phyloP scores from a whole-genome alignment of 2,113 vertebrate genomes.

The Rhabdornis inornatus region DNA sequence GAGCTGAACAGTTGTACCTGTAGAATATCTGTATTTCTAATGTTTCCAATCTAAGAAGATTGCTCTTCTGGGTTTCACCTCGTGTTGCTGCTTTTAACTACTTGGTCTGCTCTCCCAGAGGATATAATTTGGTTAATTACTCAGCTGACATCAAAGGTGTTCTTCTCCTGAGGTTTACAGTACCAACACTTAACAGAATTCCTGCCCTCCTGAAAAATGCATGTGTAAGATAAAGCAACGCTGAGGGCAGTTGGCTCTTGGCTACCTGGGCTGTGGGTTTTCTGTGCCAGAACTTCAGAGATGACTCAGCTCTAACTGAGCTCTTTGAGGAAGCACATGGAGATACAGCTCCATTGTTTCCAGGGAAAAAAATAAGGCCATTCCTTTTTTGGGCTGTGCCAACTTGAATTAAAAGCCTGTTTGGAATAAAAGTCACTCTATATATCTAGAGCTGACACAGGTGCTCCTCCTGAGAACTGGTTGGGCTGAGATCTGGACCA shows the following conservation, averaged over 20 bases:
- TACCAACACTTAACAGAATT: neutral
- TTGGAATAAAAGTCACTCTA: neutral
- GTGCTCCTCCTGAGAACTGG: accelerated
- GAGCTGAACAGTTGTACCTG: neutral
- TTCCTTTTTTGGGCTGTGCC: neutral
- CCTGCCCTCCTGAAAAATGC: neutral
- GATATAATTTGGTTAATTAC: neutral
- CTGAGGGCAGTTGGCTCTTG: neutral
- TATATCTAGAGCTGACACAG: neutral
- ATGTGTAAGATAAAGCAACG: neutral
- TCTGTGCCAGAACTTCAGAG: neutral
- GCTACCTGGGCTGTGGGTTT: neutral
- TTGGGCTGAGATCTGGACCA: neutral
- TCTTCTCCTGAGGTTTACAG: neutral
- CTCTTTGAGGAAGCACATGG: neutral
- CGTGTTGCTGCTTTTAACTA: neutral
- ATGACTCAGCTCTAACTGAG: neutral
- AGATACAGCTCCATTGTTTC: neutral
- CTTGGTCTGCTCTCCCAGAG: neutral
- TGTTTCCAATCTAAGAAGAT: neutral
- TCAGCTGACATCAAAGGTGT: conserved; percentile 12
- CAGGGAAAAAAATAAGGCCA: neutral
- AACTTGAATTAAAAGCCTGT: neutral
- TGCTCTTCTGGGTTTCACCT: neutral
- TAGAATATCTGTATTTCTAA: neutral